Conservation (phyloP, 2,113 vertebrate species). For the Stictonetta naevosa region DNA sequence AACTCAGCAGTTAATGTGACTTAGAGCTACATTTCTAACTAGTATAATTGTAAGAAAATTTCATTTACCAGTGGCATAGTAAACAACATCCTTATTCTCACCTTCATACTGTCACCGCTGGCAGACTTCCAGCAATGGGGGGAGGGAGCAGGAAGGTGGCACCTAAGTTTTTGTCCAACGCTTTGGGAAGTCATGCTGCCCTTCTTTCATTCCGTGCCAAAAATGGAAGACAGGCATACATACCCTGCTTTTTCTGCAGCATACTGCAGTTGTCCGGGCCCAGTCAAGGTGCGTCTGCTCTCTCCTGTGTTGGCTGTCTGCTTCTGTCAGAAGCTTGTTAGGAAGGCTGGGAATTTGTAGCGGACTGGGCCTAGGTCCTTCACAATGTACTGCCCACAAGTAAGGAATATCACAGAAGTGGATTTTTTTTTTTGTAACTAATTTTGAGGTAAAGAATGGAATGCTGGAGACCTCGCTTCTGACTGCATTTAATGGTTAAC, state of each 20-base stretch:
- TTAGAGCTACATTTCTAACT: background rate
- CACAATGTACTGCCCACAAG: background rate
- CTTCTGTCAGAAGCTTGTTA: background rate
- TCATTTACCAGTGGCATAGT: background rate
- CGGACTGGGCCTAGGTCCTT: background rate
- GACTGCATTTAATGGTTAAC: background rate
- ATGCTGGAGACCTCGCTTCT: background rate
- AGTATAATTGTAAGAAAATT: background rate
- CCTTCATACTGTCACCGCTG: background rate
- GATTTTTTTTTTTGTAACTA: accelerated
- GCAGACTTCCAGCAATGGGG: background rate
- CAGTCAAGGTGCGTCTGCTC: background rate
- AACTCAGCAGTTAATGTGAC: background rate
- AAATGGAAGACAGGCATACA: background rate
- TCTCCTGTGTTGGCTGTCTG: accelerated
- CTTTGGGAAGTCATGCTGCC: background rate
- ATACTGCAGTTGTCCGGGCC: accelerated
- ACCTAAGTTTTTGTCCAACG: background rate
- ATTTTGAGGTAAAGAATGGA: background rate
- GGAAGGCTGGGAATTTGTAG: background rate
- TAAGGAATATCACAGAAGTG: background rate
- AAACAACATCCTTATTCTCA: background rate
- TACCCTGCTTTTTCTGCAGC: background rate
- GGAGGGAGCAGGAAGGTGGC: background rate
- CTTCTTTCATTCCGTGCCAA: background rate